Evolutionary conservation across 2,113 vertebrate species (phyloP), one percentile per base, ranked within the genome.

Genomic region (Coryphaenoides rupestris): DNA sequence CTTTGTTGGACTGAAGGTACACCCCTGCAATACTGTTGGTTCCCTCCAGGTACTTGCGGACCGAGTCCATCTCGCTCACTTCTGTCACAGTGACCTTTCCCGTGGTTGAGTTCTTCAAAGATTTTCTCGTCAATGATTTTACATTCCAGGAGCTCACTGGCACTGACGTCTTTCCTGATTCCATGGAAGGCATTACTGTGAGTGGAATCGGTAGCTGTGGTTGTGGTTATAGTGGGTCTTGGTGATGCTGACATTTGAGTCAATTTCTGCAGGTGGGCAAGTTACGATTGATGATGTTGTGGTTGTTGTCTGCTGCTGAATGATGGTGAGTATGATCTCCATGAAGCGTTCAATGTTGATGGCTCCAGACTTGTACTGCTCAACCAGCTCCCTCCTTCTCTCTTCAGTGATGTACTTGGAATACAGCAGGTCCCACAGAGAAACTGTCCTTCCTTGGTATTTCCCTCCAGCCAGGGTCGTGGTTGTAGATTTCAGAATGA

Each of bases 381-480:
- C 63, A 9, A 93, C 72, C 0, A 96, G 73, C 0, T 91, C 84
- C 46, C 78, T 86, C 54, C 77, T 90, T 19, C 80, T 89, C 1
- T 83, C 69, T 65, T 90, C 79, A 0, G 89, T 83, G 67, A 95
- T 58, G 58, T 94, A 93, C 19, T 80, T 76, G 1, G 93, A 94
- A 5, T 87, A 87, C 1, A 94, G 87, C 0, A 93, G 56, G 21
- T 93, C 89, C 93, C 92, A 94, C 50, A 93, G 0, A 0, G 92
- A 91, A 26, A 92, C 74, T 0, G 19, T 69, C 60, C 82, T 85
- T 7, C 76, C 82, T 19, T 85, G 86, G 49, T 93, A 94, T 65
- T 76, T 88, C 0, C 93, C 93, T 0, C 68, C 55, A 0, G 82
- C 86, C 0, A 83, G 87, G 67, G 89, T 90, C 0, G 84, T 87